A percentile compares a stretch with the other conserved stretches of the same genome.
Conservation (phyloP, 2,888 invertebrate species). For the Papilio elwesi region DNA sequence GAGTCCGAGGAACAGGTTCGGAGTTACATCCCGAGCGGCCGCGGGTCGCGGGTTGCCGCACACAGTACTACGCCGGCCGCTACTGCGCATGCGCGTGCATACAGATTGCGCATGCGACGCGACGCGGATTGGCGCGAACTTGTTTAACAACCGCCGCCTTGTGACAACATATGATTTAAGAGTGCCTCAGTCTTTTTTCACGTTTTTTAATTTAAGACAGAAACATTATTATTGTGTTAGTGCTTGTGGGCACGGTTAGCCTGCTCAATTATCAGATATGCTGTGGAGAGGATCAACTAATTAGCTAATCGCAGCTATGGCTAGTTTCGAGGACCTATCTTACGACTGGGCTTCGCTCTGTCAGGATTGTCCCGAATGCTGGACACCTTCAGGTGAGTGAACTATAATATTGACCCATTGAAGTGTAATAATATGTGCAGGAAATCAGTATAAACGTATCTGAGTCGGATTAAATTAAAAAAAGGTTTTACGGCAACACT, state of each 20-base stretch:
- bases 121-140: conserved; percentile 54
- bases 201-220: conserved; percentile 41
- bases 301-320: conserved; percentile 78
- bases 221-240: conserved; percentile 51
- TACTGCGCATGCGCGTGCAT: conserved; percentile 68
- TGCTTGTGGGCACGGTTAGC: conserved; percentile 61
- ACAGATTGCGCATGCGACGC: conserved; percentile 52
- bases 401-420: conserved; percentile 43
- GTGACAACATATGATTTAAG: conserved; percentile 55
- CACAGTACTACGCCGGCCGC: conserved; percentile 78
- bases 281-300: conserved; percentile 58
- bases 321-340: conserved; percentile 86
- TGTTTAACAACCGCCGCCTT: conserved; percentile 48
- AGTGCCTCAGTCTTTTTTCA: conserved; percentile 44
- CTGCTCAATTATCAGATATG: conserved; percentile 55
- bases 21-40: conserved; percentile 70
- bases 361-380: conserved; percentile 85
- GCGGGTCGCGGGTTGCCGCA: conserved; percentile 58
- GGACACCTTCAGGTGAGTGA: conserved; percentile 86
- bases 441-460: background rate
- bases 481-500: background rate
- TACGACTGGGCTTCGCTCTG: conserved; percentile 87
- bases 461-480: background rate
- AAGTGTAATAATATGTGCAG: background rate
- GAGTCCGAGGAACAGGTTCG: conserved; percentile 74